These are phyloP conservation scores for Alauda arvensis DNA, from an alignment of 2,797 vertebrate species.

Conservation along the genomic window DNA sequence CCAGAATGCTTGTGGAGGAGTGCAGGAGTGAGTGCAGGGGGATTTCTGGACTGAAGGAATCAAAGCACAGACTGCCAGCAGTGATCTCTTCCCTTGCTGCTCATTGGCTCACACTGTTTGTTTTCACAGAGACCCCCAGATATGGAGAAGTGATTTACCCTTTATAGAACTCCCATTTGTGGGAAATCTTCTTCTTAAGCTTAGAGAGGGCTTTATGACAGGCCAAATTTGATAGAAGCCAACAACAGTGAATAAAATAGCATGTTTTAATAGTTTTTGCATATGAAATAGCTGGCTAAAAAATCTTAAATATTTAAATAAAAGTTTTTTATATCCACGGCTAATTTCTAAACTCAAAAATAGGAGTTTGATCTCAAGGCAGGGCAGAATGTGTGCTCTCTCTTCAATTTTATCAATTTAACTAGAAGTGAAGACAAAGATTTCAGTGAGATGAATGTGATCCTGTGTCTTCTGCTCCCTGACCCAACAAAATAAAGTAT, in stretches of 20 bases:
- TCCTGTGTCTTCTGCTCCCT: background rate
- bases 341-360: background rate
- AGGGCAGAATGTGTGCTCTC: background rate
- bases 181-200: background rate
- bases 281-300: background rate
- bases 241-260: background rate
- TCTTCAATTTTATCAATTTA: background rate
- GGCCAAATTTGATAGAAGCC: background rate
- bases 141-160: background rate
- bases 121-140: background rate
- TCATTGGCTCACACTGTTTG: background rate
- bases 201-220: background rate
- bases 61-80: accelerated
- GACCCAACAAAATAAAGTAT: background rate
- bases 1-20: no score
- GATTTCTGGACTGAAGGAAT: background rate
- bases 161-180: background rate
- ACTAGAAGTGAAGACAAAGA: background rate
- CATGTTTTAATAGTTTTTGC: background rate
- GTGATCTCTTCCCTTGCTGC: background rate
- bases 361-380: background rate
- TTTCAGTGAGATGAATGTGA: background rate
- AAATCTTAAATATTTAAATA: background rate
- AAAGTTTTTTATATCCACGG: background rate
- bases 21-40: background rate